Evolutionary conservation across 2,113 vertebrate species (phyloP), one percentile per base, ranked within the genome.

Genomic region (Dicaeum eximium): DNA sequence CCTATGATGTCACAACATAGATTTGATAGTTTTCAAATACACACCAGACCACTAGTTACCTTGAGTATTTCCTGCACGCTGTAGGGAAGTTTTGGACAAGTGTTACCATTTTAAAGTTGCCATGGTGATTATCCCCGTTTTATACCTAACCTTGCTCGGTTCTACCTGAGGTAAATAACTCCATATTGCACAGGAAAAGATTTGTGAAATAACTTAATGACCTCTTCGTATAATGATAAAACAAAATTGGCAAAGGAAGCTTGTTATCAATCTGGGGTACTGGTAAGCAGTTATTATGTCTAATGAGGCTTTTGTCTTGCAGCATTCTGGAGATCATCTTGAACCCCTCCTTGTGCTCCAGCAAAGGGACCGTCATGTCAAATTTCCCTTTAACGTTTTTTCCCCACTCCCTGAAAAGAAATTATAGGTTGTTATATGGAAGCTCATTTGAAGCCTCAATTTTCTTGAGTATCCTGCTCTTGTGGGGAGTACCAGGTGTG

Each of bases 231-330:
- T 98, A 98, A 99, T 98, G 97, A 97, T 92, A 45, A 98, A 97
- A 97, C 98, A 97, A 98, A 98, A 99, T 98, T 98, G 98, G 95
- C 96, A 89, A 93, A 97, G 96, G 95, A 97, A 96, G 97, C 97
- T 98, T 97, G 97, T 97, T 98, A 97, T 97, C 96, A 97, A 54
- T 97, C 97, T 69, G 65, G 81, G 92, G 97, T 98, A 99, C 98
- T 98, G 98, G 98, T 98, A 98, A 98, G 97, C 98, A 97, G 98
- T 99, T 99, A 99, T 99, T 99, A 99, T 93, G 95, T 98, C 98
- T 99, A 99, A 99, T 99, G 98, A 99, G 93, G 98, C 98, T 99
- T 99, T 99, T 99, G 99, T 99, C 98, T 99, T 98, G 98, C 82
- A 88, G 97, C 97, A 98, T 99, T 98, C 98, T 98, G 97, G 98